These are phyloP conservation scores for Microctonus aethiopoides DNA, from an alignment of 2,888 invertebrate species.

Conservation along the genomic window DNA sequence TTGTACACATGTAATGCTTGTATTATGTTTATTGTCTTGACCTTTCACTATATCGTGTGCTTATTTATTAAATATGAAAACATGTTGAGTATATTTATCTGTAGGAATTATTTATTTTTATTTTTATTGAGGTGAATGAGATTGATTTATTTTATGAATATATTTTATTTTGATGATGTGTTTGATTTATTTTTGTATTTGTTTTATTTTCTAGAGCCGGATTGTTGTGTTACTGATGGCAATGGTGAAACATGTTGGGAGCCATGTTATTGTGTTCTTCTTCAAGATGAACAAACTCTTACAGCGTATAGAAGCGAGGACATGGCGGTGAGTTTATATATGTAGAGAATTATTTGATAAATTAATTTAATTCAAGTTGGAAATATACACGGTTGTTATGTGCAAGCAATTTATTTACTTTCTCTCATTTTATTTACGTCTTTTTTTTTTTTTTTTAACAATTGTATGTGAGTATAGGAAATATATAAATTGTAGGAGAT, in stretches of 20 bases:
- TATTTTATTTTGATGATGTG: neutral
- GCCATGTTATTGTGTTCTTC: constrained; percentile 82
- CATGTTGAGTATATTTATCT: neutral
- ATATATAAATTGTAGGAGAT: no score
- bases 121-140: no score
- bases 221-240: constrained; percentile 69
- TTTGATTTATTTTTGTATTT: neutral
- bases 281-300: constrained; percentile 80
- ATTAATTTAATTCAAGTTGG: neutral
- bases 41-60: constrained; percentile 30
- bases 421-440: neutral
- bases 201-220: constrained; percentile 60
- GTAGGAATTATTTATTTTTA: constrained; percentile 6
- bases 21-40: constrained; percentile 5
- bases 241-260: constrained; percentile 77
- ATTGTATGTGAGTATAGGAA: neutral
- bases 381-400: neutral
- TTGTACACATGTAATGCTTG: neutral
- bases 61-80: constrained; percentile 7
- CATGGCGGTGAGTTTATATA: constrained; percentile 78
- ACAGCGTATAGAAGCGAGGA: constrained; percentile 83
- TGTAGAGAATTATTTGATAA: neutral
- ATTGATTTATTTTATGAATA: constrained; percentile 16
- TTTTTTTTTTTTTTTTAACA: neutral
- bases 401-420: neutral